Percentiles rank a stretch among this genome's conserved stretches.
These are phyloP conservation scores for Clepsis dumicolana DNA, from an alignment of 2,888 invertebrate species.

Conservation along the genomic window DNA sequence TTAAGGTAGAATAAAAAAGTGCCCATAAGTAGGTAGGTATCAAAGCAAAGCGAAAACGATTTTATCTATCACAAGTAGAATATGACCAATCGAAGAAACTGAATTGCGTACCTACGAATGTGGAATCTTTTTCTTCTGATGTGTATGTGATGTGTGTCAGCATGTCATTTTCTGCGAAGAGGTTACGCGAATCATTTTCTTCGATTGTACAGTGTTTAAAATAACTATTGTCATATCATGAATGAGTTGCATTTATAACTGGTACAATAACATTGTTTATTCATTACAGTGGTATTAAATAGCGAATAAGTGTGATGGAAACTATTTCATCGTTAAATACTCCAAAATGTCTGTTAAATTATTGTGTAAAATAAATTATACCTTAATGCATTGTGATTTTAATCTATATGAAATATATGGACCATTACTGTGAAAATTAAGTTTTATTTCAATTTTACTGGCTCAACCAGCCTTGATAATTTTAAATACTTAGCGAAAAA, in stretches of 20 bases:
- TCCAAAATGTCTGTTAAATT: slow-evolving; percentile 66
- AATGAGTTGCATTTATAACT: slow-evolving; percentile 8
- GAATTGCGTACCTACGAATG: too few relatives aligned
- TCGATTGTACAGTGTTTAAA: slow-evolving; percentile 18
- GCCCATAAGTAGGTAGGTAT: too few relatives aligned
- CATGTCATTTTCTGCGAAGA: too few relatives aligned
- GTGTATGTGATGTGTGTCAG: too few relatives aligned
- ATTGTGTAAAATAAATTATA: slow-evolving; percentile 65
- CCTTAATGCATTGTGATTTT: slow-evolving; percentile 80
- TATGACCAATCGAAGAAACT: too few relatives aligned
- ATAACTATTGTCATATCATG: background rate
- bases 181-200: too few relatives aligned
- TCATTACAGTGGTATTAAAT: slow-evolving; percentile 51
- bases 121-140: too few relatives aligned
- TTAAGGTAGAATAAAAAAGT: too few relatives aligned
- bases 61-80: too few relatives aligned
- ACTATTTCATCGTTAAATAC: slow-evolving; percentile 65
- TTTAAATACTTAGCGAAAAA: too few relatives aligned
- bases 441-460: slow-evolving; percentile 53
- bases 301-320: slow-evolving; percentile 45
- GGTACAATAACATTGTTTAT: background rate
- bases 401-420: slow-evolving; percentile 82
- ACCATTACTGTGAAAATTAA: slow-evolving; percentile 74
- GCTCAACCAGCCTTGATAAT: background rate
- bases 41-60: too few relatives aligned